Conservation (phyloP, 2,113 vertebrate genomes). For the Urocitellus parryii region DNA sequence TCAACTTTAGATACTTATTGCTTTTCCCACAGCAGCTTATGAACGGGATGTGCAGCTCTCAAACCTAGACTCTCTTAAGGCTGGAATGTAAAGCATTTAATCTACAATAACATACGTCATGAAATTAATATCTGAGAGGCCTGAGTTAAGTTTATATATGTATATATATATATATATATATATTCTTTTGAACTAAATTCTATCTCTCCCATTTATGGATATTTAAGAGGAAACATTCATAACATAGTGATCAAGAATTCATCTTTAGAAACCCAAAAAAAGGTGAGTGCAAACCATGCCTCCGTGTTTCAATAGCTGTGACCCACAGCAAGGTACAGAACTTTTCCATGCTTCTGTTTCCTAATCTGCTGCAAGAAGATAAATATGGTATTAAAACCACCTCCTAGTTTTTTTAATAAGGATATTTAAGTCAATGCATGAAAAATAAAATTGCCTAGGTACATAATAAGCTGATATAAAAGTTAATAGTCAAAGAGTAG, state of each 20-base stretch:
- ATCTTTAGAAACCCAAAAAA: neutral
- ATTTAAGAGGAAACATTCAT: neutral
- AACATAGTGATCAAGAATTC: neutral
- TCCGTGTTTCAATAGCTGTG: neutral
- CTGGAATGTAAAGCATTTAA: neutral
- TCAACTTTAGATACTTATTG: neutral
- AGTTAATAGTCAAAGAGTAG: neutral
- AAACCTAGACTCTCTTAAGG: neutral
- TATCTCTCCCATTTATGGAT: neutral
- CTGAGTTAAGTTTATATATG: neutral
- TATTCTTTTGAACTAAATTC: slow-evolving; percentile 25
- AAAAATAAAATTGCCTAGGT: neutral
- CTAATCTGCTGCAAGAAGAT: neutral
- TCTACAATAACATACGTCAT: neutral
- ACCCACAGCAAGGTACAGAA: neutral
- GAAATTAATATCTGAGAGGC: neutral
- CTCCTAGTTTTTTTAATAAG: neutral
- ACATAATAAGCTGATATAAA: neutral
- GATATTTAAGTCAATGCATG: neutral
- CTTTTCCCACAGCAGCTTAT: neutral
- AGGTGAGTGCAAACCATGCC: neutral
- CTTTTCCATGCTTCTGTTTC: neutral
- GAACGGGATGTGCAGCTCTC: neutral
- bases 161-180: neutral
- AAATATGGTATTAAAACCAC: neutral